Base-by-base conservation (phyloP, 1,140 invertebrate species). In the Triops cancriformis region DNA sequence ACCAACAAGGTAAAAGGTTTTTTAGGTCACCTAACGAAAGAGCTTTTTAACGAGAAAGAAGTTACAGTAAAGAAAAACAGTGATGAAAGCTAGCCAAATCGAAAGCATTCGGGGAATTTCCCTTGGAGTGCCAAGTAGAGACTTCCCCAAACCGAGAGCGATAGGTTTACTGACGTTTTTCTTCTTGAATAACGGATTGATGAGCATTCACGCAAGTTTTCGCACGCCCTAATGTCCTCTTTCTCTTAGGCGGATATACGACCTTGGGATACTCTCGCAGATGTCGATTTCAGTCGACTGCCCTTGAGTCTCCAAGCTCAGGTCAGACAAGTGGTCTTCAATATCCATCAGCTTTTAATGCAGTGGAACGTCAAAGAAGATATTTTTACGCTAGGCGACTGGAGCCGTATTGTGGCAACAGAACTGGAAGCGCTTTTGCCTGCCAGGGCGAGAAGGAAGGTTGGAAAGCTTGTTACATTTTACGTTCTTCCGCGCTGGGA, bases 291-390 rank as follows among this genome's bases (percentile, higher is more conserved):
- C 26, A n/a, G 72, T n/a, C 23, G 64, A 18, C 76, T 81, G 72
- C 81, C 82, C 10, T 64, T 80, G 27, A 81, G 82, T 76, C 74
- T 82, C 27, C 81, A 81, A 75, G 77, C 81, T 12, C 73, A 75
- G n/a, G 76, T 82, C 23, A 74, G 77, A 9, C 82, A 88, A 78
- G 86, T 90, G 75, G 87, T 88, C 23, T 86, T 85, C 79, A 86
- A 85, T 41, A 82, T 90, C 3, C 87, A 91, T 79, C 88, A 85
- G 80, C 83, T 91, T 74, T 84, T 91, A 76, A 84, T 87, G 26
- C 86, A 87, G 31, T 86, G 90, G 82, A 86, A 88, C 82, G 84
- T 89, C 1, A 87, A 86, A 79, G 89, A 91, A 80, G 90, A 91
- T 81, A 85, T 91, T 27, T 91, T 87, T 82, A 88, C 87, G 76